Percentiles rank a stretch among this genome's conserved stretches.
phyloP scores from a whole-genome alignment of 1,140 invertebrate genomes.

The Microplitis mediator region DNA sequence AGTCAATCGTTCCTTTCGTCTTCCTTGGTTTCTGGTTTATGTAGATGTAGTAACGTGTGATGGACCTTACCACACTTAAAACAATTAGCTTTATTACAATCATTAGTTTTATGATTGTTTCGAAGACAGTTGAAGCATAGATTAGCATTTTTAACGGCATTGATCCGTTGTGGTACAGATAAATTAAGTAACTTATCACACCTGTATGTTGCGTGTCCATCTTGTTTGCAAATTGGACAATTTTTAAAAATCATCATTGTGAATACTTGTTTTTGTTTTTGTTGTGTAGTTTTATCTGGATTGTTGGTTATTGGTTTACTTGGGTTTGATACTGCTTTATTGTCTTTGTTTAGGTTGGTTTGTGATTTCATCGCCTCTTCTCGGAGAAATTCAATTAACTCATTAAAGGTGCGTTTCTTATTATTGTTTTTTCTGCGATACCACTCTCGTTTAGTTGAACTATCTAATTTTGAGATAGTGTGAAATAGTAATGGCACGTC shows the following conservation, averaged over 20 bases:
- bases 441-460: background rate
- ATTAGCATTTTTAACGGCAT: background rate
- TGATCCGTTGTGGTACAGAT: background rate
- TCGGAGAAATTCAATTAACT: background rate
- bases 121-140: background rate
- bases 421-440: background rate
- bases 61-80: slow-evolving; percentile 1
- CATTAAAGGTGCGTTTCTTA: background rate
- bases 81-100: background rate
- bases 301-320: background rate
- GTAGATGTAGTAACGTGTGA: background rate
- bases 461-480: background rate
- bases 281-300: background rate
- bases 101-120: background rate
- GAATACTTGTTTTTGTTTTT: background rate
- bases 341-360: background rate
- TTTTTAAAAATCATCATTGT: background rate
- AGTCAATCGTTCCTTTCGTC: background rate
- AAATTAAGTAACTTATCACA: background rate
- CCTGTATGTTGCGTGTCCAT: background rate
- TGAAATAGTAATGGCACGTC: background rate
- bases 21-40: background rate
- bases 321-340: background rate
- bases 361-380: background rate
- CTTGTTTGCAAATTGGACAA: background rate